Evolutionary conservation across 1,140 invertebrate genomes (phyloP).

Genomic region (Drosophila subobscura): DNA sequence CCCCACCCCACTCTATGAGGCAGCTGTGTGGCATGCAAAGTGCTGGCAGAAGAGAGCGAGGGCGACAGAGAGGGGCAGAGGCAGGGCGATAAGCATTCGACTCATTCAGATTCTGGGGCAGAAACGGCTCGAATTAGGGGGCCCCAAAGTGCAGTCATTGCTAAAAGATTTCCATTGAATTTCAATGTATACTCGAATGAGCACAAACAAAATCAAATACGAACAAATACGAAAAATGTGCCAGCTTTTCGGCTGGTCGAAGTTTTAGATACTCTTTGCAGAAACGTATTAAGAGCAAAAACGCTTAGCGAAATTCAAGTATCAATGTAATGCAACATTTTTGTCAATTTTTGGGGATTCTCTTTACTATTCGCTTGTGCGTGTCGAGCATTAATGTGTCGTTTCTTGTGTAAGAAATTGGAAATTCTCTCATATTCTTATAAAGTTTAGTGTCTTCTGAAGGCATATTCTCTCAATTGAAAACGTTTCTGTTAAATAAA

Average conservation of each 20-base stretch:
- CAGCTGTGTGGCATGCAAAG: constrained; percentile 59
- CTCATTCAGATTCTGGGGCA: constrained; percentile 45
- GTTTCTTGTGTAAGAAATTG: no score
- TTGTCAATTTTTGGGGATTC: no score
- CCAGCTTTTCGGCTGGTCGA: neutral
- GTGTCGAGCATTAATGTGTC: no score
- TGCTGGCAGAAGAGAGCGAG: neutral
- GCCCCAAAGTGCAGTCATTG: constrained; percentile 43
- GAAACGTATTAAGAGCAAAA: no score
- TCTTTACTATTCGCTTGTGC: no score
- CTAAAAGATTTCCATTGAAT: constrained; percentile 45
- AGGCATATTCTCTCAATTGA: no score
- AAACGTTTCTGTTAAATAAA: no score
- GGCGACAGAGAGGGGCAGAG: neutral
- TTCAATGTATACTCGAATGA: constrained; percentile 11
- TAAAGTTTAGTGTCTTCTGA: no score
- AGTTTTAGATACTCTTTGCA: no score
- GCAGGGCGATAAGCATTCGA: constrained; percentile 43
- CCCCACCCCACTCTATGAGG: constrained; percentile 14
- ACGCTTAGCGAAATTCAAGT: no score
- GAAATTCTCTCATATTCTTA: no score
- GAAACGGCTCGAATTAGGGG: constrained; percentile 35
- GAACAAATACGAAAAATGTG: neutral
- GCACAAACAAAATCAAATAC: constrained; percentile 13
- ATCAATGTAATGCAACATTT: neutral